phyloP scores from a whole-genome alignment of 2,888 invertebrate species.

The Adelognathus sp. region DNA sequence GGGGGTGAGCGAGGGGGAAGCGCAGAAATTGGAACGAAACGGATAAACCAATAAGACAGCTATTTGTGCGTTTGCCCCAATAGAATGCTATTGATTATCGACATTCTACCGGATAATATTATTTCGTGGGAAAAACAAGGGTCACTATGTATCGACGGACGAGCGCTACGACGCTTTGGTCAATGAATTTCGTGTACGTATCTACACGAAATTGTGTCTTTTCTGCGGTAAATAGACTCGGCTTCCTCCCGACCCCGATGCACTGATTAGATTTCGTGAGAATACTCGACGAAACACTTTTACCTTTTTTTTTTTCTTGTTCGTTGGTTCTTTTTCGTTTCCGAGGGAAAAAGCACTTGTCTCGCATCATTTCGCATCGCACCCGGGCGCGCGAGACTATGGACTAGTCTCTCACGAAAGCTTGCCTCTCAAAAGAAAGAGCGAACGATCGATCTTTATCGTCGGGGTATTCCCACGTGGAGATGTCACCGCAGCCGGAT shows the following conservation, averaged over 20 bases:
- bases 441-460: constrained; percentile 61
- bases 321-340: too few relatives aligned
- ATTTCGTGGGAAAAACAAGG: constrained; percentile 25
- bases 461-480: constrained; percentile 51
- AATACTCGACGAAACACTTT: not conserved
- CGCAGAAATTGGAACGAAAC: constrained; percentile 55
- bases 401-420: constrained; percentile 29
- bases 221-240: not conserved
- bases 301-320: not conserved
- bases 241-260: not conserved
- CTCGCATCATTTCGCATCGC: constrained; percentile 33
- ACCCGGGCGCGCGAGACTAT: constrained; percentile 10
- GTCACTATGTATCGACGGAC: not conserved
- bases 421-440: constrained; percentile 43
- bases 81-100: constrained; percentile 58
- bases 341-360: constrained; percentile 33
- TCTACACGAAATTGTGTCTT: not conserved
- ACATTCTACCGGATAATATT: constrained; percentile 43
- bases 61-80: constrained; percentile 63
- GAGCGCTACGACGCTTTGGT: not conserved
- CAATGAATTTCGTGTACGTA: not conserved
- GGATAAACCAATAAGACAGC: constrained; percentile 75
- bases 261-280: constrained; percentile 28
- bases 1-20: not conserved
- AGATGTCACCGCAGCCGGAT: constrained; percentile 50